Base-by-base conservation (phyloP, 2,888 invertebrate species). In the Dicyrtoma fusca region DNA sequence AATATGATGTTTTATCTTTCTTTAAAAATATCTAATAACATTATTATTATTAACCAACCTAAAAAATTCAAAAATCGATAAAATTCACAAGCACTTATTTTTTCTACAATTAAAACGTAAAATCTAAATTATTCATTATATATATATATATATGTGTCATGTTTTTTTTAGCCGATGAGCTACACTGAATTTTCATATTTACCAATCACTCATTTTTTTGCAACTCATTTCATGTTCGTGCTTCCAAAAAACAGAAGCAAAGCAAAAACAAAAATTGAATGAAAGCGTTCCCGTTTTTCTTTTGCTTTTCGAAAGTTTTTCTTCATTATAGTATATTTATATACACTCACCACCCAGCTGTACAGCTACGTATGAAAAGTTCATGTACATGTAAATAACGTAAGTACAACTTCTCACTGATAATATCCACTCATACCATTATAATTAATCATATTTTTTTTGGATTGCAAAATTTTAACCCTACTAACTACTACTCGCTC, bases 301-400 rank as follows among this genome's bases (percentile, higher is more conserved):
- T 26, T 55, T 55, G 19, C 5, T 55, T 34, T 34, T 34, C 34
- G 8, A 34, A 34, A 8, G 3, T 34, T 34, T 55, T 49, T 55
- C 55, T 23, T 55, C 55, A 11, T 19, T 13, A 10, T 47, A n/a
- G n/a, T n/a, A n/a, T n/a, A n/a, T 45, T 23, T 21, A 21, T 64
- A 47, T n/a, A 63, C 45, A 61, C 19, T 42, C 19, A 8, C 10
- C 53, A 21, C 11, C 21, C 13, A 53, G n/a, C 19, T 34, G 14
- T 42, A 61, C 17, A 21, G 47, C 45, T 64, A 64, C 47, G 64
- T 47, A 45, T 49, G 42, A 64, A 64, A 64, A 64, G 47, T 47
- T 64, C 47, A 64, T 64, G 45, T 49, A 47, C 49, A 47, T 45
- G 53, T 53, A 25, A 14, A 45, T 45, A 21, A 26, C 47, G 45